Evolutionary conservation across 2,797 vertebrate species (phyloP), one percentile per base, ranked within the genome.

Genomic region (Coregonus ussuriensis): DNA sequence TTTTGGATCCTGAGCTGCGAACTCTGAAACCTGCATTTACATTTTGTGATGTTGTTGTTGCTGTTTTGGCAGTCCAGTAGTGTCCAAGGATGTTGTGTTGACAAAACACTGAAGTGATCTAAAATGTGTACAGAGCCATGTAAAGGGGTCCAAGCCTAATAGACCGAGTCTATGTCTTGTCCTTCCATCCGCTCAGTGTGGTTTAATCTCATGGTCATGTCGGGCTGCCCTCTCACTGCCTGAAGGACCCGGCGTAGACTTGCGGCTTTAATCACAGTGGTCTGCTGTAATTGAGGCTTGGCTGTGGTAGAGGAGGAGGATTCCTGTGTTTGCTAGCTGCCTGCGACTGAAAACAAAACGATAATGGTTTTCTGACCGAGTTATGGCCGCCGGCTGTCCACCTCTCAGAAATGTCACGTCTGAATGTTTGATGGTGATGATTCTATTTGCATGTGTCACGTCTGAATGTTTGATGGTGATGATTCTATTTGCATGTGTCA

Each of bases 11-110:
- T 31, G 37, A 72, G 65, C 67, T 25, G 37, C 69, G 83, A 77
- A 68, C 80, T 83, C 77, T 81, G 75, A 86, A 83, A 84, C 75
- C 15, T 33, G 83, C 72, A 75, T 87, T 88, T 84, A 87, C 16
- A 70, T 85, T 14, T 80, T 89, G 82, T 79, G 74, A 75, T 77
- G 79, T 54, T 74, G 77, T 74, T 59, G 78, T 65, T 75, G 79
- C 14, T 80, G 53, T 84, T 82, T 75, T 74, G 79, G 65, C 73
- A 62, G 71, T 74, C 53, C 66, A n/a, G 63, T 67, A 18, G 69
- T 29, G 52, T 79, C 4, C 4, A 4, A 6, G 1, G 11, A 65
- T 71, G 76, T 78, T 62, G 63, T 76, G 79, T 82, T 1, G 4
- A 59, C 18, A 0, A 6, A 59, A n/a, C 54, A 6, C 54, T n/a